Percentiles rank a stretch among this genome's conserved stretches.
Conservation (phyloP, 2,888 invertebrate species). For the Trichacis sp. region DNA sequence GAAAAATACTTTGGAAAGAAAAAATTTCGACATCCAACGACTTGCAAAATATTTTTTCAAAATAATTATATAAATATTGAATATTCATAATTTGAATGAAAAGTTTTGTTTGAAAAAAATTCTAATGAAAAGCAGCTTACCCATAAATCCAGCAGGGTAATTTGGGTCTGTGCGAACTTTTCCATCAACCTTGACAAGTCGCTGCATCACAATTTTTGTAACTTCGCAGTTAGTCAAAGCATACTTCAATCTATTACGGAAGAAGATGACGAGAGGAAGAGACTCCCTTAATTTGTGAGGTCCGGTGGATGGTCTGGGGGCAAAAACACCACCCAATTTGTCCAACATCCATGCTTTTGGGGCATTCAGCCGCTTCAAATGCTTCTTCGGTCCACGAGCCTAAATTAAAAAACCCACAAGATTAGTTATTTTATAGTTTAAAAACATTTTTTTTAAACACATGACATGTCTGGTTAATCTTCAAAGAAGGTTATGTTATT, state of each 20-base stretch:
- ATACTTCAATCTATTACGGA: constrained; percentile 97
- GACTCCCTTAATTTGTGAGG: constrained; percentile 99
- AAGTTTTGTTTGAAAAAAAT: no score
- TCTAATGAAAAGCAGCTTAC: constrained; percentile 78
- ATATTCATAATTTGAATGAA: no score
- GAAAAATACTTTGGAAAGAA: no score
- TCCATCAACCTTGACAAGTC: constrained; percentile 97
- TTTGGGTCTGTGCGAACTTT: constrained; percentile 98
- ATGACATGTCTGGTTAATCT: no score
- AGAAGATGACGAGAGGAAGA: constrained; percentile 94
- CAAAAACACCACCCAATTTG: constrained; percentile 97
- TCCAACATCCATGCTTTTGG: constrained; percentile 99
- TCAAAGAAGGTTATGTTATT: no score
- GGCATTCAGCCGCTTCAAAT: constrained; percentile 98
- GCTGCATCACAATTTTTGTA: constrained; percentile 78
- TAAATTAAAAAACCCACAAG: no score
- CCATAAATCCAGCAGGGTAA: constrained; percentile 99
- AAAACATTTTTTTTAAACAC: no score
- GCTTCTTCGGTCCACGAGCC: constrained; percentile 99
- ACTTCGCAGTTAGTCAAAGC: constrained; percentile 93
- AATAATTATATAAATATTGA: no score
- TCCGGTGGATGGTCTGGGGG: constrained; percentile 96
- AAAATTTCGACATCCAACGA: no score
- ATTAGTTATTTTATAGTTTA: no score
- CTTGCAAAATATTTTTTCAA: no score